Evolutionary conservation across 2,888 invertebrate species (phyloP).

Genomic region (Macrophya annulata): DNA sequence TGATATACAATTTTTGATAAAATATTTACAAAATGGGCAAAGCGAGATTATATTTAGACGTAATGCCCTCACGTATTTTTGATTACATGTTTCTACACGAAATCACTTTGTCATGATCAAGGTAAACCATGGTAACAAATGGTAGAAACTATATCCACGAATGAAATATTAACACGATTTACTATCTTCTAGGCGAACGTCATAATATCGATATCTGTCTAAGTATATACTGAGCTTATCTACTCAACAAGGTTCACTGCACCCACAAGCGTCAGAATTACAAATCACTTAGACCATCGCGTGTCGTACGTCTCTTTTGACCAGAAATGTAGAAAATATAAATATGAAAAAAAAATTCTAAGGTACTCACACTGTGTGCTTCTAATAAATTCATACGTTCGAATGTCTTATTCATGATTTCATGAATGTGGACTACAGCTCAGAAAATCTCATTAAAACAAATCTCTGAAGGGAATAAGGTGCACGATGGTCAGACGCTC

Average conservation of each 20-base stretch:
- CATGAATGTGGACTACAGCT: neutral
- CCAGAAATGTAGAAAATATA: neutral
- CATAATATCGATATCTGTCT: neutral
- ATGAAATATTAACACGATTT: neutral
- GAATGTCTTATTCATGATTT: neutral
- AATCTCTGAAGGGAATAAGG: conserved; percentile 8
- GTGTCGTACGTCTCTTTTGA: neutral
- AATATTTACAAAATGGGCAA: neutral
- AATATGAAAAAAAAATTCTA: neutral
- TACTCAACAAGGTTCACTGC: neutral
- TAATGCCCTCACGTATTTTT: neutral
- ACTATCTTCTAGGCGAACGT: neutral
- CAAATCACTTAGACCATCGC: neutral
- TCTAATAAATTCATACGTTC: too few relatives aligned
- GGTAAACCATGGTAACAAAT: neutral
- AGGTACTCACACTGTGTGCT: too few relatives aligned
- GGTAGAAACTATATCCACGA: neutral
- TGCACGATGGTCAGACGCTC: neutral
- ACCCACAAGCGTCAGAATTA: neutral
- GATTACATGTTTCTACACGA: neutral
- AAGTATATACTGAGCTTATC: neutral
- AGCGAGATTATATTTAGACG: conserved; percentile 10
- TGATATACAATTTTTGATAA: neutral
- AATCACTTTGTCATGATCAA: neutral
- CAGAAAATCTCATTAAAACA: neutral